Conservation (phyloP, 2,888 invertebrate species). For the Scaeva pyrastri region DNA sequence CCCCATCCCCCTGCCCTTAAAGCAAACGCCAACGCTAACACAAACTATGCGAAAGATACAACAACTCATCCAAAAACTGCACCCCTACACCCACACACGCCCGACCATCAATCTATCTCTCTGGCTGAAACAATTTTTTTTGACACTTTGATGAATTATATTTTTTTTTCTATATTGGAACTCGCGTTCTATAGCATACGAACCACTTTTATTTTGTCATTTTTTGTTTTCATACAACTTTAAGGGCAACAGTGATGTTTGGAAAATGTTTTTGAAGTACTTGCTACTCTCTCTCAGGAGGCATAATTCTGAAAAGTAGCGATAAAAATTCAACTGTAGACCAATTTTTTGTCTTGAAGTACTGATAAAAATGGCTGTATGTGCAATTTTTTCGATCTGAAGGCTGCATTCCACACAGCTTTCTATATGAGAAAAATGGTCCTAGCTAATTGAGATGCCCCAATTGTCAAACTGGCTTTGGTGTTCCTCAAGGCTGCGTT, state of each 20-base stretch:
- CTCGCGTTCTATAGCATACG: not conserved
- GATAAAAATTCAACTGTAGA: too few species aligned
- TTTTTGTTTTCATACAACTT: not conserved
- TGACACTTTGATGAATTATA: slow-evolving; percentile 76
- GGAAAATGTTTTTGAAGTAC: too few species aligned
- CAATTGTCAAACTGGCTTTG: too few species aligned
- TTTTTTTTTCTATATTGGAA: slow-evolving; percentile 42
- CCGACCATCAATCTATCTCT: slow-evolving; percentile 67
- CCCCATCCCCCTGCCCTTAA: not conserved
- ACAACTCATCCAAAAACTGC: slow-evolving; percentile 72
- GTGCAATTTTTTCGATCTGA: too few species aligned
- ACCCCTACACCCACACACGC: slow-evolving; percentile 19
- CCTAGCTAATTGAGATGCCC: too few species aligned
- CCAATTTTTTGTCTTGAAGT: too few species aligned
- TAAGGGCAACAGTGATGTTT: not conserved
- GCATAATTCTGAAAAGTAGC: too few species aligned
- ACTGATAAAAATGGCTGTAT: too few species aligned
- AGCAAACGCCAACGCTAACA: slow-evolving; percentile 26
- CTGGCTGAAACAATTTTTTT: slow-evolving; percentile 54
- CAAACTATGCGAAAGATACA: slow-evolving; percentile 69
- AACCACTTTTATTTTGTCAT: slow-evolving; percentile 8
- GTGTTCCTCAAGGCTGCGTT: too few species aligned
- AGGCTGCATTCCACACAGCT: too few species aligned
- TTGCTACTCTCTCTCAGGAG: too few species aligned
- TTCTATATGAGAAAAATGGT: too few species aligned